Evolutionary conservation across 92 coral and sea anemone species (phyloP), one percentile per base, ranked within the genome.

Genomic region (Hydrozoanthus gracilis): DNA sequence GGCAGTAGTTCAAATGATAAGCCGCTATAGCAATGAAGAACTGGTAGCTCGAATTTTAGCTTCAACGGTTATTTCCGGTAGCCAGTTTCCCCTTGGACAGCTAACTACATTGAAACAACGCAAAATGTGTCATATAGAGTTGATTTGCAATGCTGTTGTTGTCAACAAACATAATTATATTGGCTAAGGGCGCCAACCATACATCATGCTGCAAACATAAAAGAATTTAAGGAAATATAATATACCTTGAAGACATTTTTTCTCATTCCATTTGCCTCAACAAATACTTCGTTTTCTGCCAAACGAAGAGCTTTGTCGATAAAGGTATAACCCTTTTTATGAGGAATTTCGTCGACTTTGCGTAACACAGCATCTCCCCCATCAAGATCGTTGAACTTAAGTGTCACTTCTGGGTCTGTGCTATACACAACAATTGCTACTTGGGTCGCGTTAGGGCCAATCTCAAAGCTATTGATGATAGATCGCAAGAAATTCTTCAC

Each of bases 231-330:
- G 8, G 1, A 12, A 14, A 70, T 27, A 8, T 0, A 3, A 48
- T 11, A 16, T 72, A 58, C 82, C 82, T 77, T 77, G n/a, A 67
- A 67, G 3, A 77, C 82, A 52, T 77, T 56, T 55, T n/a, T 77
- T 77, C 82, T 77, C 82, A 77, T 77, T 54, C 82, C 82, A 27
- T 13, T 77, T 18, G 69, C 68, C 66, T 54, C 82, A 1, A 27
- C 55, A 68, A 77, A 77, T 56, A 77, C 66, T 52, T 77, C 51
- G 2, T 5, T 77, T 47, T 77, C 82, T 77, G 82, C 51, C 35
- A 77, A 49, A n/a, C 82, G 82, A 77, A 77, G 82, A 1, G 82
- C 82, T 54, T 54, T 77, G 50, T 77, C 82, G 58, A 77, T 77
- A 77, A 77, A 77, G 27, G 82, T 77, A 35, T 54, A 39, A 51